Base-by-base conservation (phyloP, 2,888 invertebrate species). In the Noctua janthe region DNA sequence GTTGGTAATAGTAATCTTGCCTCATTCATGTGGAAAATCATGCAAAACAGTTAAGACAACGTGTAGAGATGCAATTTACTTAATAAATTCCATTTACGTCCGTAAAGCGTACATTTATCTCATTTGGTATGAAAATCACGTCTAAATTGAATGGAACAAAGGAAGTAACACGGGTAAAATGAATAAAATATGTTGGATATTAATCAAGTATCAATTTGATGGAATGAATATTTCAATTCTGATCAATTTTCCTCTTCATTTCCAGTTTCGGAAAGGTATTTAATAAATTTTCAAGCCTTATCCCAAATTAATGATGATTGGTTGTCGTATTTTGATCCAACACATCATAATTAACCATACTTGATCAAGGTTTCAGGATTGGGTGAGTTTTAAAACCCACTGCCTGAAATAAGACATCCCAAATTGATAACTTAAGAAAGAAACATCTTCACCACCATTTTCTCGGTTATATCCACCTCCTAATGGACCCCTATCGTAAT, bases 21-120 rank as follows among this genome's bases (percentile, higher is more conserved):
- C 13, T 71, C 49, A 72, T 85, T 81, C 71, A 62, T 67, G 49
- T 72, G 86, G 76, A 85, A 81, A 85, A 86, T 81, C 49, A 86
- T 88, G 72, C 76, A 73, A 85, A 85, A 75, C 74, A 71, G 62
- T 43, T 35, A 88, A 66, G 49, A n/a, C 67, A 82, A 70, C 69
- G 69, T 86, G 56, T 71, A 15, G 54, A 77, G 70, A 71, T 73
- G 67, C 73, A 77, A 78, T 88, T 82, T 86, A 75, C 75, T 70
- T 77, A 62, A 82, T 77, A 73, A 67, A 77, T 86, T 85, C 72
- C 15, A 85, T 81, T 81, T 43, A 62, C 74, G 76, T 76, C 76
- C 85, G 74, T n/a, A 39, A 66, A 59, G 39, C 49, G 66, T 66
- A 78, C 73, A 76, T 77, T 51, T 80, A 35, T 15, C 39, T 75